Conservation (phyloP, 2,113 vertebrate species). For the Mystacornis crossleyi region DNA sequence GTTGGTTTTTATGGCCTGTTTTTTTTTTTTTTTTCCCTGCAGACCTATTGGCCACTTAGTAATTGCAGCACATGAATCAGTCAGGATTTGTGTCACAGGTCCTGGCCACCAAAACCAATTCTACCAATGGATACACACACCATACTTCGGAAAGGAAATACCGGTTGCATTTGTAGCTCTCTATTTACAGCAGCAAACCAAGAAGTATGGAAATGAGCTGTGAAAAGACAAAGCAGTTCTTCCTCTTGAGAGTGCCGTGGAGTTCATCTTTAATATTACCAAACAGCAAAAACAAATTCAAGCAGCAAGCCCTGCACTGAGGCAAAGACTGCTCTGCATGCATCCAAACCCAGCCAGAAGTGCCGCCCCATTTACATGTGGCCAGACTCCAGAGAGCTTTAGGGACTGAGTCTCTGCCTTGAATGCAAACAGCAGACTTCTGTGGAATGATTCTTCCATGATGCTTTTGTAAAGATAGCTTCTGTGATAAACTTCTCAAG, state of each 20-base stretch:
- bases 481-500: not conserved
- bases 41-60: conserved; percentile 8
- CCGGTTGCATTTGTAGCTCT: not conserved
- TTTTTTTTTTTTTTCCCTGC: not conserved
- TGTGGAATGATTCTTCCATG: not conserved
- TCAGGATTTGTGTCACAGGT: conserved; percentile 51
- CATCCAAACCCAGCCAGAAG: not conserved
- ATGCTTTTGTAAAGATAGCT: not conserved
- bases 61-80: conserved; percentile 39
- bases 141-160: not conserved
- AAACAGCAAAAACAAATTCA: not conserved
- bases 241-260: not conserved
- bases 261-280: not conserved
- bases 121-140: not conserved
- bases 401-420: not conserved
- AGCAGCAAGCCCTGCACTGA: not conserved
- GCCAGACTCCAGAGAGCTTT: not conserved
- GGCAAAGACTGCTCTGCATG: not conserved
- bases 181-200: not conserved
- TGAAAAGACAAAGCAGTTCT: not conserved
- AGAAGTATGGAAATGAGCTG: not conserved
- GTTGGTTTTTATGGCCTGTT: not conserved
- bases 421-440: not conserved
- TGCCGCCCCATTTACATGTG: not conserved
- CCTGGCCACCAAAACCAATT: not conserved